phyloP scores from a whole-genome alignment of 1,140 invertebrate genomes.

The Leptestheria dahalacensis region DNA sequence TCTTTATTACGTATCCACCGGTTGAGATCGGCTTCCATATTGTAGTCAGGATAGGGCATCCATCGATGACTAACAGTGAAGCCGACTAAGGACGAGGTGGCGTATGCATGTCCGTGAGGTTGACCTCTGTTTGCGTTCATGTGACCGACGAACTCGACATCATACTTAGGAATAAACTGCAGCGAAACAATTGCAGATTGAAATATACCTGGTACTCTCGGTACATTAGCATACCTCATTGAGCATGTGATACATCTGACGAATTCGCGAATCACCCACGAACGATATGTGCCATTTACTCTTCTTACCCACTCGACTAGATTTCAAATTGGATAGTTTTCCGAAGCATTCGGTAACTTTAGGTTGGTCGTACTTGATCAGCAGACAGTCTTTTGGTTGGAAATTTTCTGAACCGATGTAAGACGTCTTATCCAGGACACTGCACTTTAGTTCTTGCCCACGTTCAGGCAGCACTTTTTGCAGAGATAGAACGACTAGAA shows the following conservation, averaged over 20 bases:
- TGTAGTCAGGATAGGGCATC: neutral
- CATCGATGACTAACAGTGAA: neutral
- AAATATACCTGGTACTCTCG: neutral
- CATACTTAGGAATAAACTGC: neutral
- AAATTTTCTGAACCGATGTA: neutral
- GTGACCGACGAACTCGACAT: neutral
- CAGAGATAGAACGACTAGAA: no score
- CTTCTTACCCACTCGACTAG: neutral
- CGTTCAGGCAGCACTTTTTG: no score
- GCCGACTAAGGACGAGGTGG: neutral
- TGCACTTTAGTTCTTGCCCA: no score
- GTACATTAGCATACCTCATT: neutral
- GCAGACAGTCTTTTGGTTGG: neutral
- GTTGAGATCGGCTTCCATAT: neutral
- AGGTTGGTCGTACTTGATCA: neutral
- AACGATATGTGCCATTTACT: neutral
- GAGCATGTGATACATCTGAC: neutral
- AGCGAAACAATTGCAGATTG: neutral
- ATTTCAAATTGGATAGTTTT: neutral
- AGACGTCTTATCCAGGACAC: neutral
- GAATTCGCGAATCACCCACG: neutral
- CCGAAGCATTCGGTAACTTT: neutral
- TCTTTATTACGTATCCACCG: neutral
- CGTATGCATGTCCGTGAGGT: neutral
- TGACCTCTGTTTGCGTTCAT: neutral